Conservation (phyloP, 2,113 vertebrate genomes). For the Paralichthys olivaceus region DNA sequence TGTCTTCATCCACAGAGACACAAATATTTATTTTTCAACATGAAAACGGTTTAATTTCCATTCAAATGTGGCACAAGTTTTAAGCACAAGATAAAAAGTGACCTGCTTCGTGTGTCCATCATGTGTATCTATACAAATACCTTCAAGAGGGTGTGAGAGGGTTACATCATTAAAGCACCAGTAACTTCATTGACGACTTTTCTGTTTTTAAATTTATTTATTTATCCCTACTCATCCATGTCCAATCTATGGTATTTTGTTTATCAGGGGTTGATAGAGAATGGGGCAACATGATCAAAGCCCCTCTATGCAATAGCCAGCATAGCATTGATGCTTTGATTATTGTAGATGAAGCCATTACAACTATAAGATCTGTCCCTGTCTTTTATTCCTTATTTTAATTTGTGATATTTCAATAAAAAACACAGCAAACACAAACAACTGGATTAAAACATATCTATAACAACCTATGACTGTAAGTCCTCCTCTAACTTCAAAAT, state of each 20-base stretch:
- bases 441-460: too few relatives aligned
- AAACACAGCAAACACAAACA: too few relatives aligned
- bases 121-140: conserved; percentile 5
- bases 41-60: neutral
- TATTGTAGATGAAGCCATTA: too few relatives aligned
- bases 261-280: neutral
- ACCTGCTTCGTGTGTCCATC: neutral
- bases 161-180: neutral
- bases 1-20: neutral
- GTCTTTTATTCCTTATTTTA: too few relatives aligned
- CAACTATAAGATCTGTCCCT: too few relatives aligned
- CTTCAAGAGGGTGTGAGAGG: neutral
- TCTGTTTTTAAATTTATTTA: neutral
- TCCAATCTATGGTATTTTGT: neutral
- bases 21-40: neutral
- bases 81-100: neutral
- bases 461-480: too few relatives aligned
- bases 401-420: too few relatives aligned
- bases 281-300: too few relatives aligned
- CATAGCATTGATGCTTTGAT: too few relatives aligned
- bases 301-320: too few relatives aligned
- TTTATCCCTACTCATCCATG: neutral
- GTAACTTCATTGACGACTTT: neutral
- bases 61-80: neutral
- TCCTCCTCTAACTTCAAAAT: too few relatives aligned